Conservation (phyloP, 2,797 vertebrate species). For the Amblyraja radiata region DNA sequence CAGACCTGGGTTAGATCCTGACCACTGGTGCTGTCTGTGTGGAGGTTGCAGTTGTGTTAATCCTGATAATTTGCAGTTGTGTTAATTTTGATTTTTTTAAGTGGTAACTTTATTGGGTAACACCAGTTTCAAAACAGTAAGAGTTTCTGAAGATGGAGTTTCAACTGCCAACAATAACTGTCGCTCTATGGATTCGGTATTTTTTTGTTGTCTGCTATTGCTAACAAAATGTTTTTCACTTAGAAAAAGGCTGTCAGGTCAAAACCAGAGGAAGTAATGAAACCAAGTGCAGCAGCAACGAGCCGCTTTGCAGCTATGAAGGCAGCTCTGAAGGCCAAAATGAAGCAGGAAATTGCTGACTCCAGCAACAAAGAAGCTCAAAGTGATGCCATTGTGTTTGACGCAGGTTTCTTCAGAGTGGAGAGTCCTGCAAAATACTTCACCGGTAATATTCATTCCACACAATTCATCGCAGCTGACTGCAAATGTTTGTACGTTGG, state of each 20-base stretch:
- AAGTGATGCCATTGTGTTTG: conserved; percentile 63
- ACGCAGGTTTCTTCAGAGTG: conserved; percentile 79
- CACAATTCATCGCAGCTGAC: not conserved
- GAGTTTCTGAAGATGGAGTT: not conserved
- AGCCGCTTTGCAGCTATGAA: conserved; percentile 75
- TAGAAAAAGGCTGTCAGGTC: not conserved
- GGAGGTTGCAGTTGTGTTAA: not conserved
- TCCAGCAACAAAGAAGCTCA: not conserved
- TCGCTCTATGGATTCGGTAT: not conserved
- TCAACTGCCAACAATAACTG: not conserved
- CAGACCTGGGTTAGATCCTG: too few relatives aligned
- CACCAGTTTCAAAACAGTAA: not conserved
- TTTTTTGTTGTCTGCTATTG: not conserved
- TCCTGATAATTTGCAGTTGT: not conserved
- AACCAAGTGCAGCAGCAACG: conserved; percentile 51
- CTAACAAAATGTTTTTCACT: not conserved
- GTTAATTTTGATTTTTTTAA: not conserved
- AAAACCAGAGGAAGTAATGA: not conserved
- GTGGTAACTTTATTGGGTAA: not conserved
- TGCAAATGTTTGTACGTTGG: not conserved
- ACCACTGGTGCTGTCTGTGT: too few relatives aligned
- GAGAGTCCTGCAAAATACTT: conserved; percentile 74
- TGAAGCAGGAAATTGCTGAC: conserved; percentile 46
- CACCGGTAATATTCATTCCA: conserved; percentile 57
- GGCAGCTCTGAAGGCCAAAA: conserved; percentile 72